phyloP scores from a whole-genome alignment of 1,140 invertebrate species.

The Hylaeus anthracinus region DNA sequence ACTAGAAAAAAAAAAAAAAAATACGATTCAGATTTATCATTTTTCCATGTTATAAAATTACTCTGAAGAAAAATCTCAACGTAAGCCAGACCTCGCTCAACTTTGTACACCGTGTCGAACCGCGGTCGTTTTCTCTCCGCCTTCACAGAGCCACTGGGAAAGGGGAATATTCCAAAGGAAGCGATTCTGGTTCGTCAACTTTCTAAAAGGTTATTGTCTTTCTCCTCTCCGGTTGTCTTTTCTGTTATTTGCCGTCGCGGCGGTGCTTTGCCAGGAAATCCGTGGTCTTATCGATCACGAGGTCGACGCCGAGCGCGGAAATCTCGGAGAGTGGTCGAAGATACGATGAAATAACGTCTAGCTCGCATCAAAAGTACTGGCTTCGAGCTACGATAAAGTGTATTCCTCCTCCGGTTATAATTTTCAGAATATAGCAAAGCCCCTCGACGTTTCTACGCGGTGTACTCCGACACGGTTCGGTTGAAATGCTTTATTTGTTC shows the following conservation, averaged over 20 bases:
- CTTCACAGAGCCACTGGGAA: not conserved
- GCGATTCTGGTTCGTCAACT: not conserved
- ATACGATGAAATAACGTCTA: not conserved
- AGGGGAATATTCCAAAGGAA: not conserved
- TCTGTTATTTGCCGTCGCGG: not conserved
- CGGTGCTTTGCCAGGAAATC: not conserved
- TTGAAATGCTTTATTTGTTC: no score
- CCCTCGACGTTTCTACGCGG: not conserved
- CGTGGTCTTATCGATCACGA: not conserved
- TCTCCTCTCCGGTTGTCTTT: not conserved
- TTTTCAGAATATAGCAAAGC: not conserved
- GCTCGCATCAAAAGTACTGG: not conserved
- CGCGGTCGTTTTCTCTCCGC: not conserved
- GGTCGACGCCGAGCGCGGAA: not conserved
- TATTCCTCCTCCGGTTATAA: not conserved
- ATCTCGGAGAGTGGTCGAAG: not conserved
- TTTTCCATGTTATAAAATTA: no score
- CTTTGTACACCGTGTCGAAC: not conserved
- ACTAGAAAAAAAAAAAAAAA: no score
- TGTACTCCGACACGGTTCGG: not conserved
- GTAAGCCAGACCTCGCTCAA: no score
- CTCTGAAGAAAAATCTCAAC: no score
- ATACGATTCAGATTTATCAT: no score
- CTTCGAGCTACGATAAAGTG: not conserved
- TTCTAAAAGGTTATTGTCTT: not conserved